These are phyloP conservation scores for Elaphurus davidianus DNA, from an alignment of 2,113 vertebrate genomes.

Conservation along the genomic window DNA sequence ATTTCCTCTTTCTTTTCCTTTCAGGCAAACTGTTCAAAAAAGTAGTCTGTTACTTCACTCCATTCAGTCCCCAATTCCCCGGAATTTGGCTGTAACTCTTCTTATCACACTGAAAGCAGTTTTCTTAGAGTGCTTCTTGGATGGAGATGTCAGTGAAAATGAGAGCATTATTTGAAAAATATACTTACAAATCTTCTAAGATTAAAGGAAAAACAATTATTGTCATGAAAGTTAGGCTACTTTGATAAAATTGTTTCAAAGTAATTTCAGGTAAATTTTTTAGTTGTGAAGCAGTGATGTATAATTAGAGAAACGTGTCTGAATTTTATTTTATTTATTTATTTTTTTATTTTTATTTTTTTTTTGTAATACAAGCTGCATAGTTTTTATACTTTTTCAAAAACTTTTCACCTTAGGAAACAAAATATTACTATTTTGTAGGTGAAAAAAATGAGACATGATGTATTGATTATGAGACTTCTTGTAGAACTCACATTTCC, in stretches of 20 bases:
- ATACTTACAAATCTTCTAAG: not conserved
- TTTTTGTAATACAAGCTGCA: too few relatives aligned
- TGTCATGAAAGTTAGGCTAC: constrained; percentile 24
- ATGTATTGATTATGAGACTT: too few relatives aligned
- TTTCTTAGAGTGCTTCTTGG: not conserved
- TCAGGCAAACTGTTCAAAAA: not conserved
- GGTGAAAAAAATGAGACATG: too few relatives aligned
- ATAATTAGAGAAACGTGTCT: constrained; percentile 4
- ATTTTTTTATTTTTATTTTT: too few relatives aligned
- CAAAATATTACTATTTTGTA: too few relatives aligned
- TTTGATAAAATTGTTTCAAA: constrained; percentile 32
- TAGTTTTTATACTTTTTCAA: too few relatives aligned
- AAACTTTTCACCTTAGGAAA: too few relatives aligned
- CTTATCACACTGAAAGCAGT: not conserved
- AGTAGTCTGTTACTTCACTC: not conserved
- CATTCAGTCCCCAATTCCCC: not conserved
- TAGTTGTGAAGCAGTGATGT: not conserved
- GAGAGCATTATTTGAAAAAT: constrained; percentile 1
- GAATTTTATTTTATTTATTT: too few relatives aligned
- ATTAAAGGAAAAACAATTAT: constrained; percentile 20
- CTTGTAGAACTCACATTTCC: too few relatives aligned
- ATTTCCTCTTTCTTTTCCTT: not conserved
- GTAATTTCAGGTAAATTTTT: not conserved
- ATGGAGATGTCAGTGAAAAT: not conserved
- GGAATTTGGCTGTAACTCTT: not conserved